These are phyloP conservation scores for Dromiciops gliroides DNA, from an alignment of 2,113 vertebrate genomes.

Conservation along the genomic window DNA sequence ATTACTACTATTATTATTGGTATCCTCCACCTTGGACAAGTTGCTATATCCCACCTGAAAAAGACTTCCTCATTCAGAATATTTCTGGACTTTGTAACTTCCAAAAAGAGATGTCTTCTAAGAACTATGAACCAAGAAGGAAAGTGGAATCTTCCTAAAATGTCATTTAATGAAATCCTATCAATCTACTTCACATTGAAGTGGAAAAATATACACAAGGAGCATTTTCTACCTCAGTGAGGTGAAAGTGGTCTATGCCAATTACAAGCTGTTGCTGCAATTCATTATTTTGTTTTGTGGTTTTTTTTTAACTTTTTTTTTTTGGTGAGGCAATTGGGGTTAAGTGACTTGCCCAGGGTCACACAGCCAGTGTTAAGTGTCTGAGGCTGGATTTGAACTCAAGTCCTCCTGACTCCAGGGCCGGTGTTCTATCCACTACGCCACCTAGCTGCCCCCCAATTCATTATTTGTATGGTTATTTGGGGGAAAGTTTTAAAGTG, in stretches of 20 bases:
- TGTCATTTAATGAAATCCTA: conserved; percentile 81
- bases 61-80: conserved; percentile 69
- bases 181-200: conserved; percentile 89
- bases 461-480: conserved; percentile 74
- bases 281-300: too few species aligned
- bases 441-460: too few species aligned
- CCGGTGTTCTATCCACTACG: too few species aligned
- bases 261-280: conserved; percentile 81
- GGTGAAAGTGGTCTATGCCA: conserved; percentile 84
- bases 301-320: too few species aligned
- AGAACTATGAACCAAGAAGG: conserved; percentile 81
- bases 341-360: too few species aligned
- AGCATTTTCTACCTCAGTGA: conserved; percentile 83
- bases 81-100: conserved; percentile 72
- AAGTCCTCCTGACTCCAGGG: too few species aligned
- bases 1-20: too few species aligned
- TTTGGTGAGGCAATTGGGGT: too few species aligned
- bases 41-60: not conserved
- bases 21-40: too few species aligned
- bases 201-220: conserved; percentile 83
- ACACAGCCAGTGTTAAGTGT: too few species aligned
- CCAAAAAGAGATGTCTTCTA: conserved; percentile 72
- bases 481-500: conserved; percentile 73
- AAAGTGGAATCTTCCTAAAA: conserved; percentile 76
- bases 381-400: too few species aligned